These are phyloP conservation scores for Tigriopus japonicus DNA, from an alignment of 1,140 invertebrate genomes.

Conservation along the genomic window DNA sequence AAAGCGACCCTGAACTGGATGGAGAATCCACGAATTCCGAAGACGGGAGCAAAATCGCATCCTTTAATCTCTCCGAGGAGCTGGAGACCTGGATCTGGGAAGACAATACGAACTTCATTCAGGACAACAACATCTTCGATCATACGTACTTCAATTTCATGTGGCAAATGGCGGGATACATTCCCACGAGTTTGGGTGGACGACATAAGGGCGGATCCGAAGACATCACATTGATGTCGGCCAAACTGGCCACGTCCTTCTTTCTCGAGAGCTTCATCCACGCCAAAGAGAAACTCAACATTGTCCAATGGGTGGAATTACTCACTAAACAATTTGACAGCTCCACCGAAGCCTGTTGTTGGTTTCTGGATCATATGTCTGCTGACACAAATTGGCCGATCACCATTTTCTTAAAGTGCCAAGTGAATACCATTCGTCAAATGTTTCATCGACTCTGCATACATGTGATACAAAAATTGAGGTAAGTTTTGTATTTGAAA, in stretches of 20 bases:
- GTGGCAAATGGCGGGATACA: constrained; percentile 84
- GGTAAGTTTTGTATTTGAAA: constrained; percentile 26
- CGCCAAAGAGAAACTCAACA: constrained; percentile 89
- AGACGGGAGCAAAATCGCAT: background rate
- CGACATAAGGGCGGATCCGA: constrained; percentile 27
- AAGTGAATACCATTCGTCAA: constrained; percentile 83
- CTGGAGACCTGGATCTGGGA: constrained; percentile 83
- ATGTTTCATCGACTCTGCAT: constrained; percentile 83
- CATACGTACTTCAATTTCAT: constrained; percentile 89
- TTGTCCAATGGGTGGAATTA: constrained; percentile 88
- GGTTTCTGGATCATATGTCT: constrained; percentile 82
- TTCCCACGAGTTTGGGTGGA: constrained; percentile 64
- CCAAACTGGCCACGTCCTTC: constrained; percentile 74
- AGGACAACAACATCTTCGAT: constrained; percentile 87
- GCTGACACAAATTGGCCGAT: constrained; percentile 83
- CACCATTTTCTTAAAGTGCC: constrained; percentile 82
- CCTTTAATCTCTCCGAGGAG: constrained; percentile 46
- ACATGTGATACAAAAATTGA: constrained; percentile 73
- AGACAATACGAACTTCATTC: constrained; percentile 82
- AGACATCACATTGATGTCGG: constrained; percentile 61
- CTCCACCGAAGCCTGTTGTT: constrained; percentile 70
- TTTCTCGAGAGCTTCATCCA: constrained; percentile 92
- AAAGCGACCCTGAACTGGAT: too few species aligned
- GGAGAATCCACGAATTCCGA: background rate
- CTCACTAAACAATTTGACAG: constrained; percentile 56